Evolutionary conservation across 2,113 vertebrate species (phyloP).

Genomic region (Oreotrochilus melanogaster): DNA sequence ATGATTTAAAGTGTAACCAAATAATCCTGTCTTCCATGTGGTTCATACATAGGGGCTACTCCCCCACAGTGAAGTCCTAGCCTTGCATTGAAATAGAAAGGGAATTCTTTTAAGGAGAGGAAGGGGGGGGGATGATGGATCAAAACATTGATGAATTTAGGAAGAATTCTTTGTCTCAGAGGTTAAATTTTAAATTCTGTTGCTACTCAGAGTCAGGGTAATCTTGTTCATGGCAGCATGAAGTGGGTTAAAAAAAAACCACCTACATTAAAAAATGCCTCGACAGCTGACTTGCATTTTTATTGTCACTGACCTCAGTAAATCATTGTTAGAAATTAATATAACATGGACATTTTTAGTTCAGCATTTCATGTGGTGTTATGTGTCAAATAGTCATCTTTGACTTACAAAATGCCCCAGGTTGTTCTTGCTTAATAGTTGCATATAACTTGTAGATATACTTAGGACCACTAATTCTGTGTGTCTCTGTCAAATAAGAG

Average conservation of each 20-base stretch:
- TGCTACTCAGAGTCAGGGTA: not conserved
- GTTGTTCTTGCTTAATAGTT: not conserved
- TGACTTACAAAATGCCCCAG: slow-evolving; percentile 49
- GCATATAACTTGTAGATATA: slow-evolving; percentile 1
- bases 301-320: slow-evolving; percentile 62
- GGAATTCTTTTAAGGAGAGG: not conserved
- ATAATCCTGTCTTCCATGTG: not conserved
- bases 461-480: not conserved
- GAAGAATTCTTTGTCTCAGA: not conserved
- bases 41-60: not conserved
- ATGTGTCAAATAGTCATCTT: slow-evolving; percentile 46
- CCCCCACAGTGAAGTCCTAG: slow-evolving; percentile 25
- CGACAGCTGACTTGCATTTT: slow-evolving; percentile 55
- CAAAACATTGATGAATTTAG: slow-evolving; percentile 19
- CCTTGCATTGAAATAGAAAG: not conserved
- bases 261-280: not conserved
- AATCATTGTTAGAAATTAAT: slow-evolving; percentile 76
- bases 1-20: slow-evolving; percentile 56
- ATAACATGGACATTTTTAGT: not conserved
- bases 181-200: not conserved
- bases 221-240: not conserved
- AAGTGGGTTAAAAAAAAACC: slow-evolving; percentile 39
- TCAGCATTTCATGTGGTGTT: not conserved
- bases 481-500: slow-evolving; percentile 14
- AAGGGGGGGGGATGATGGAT: not conserved